Conservation (phyloP, 2,113 vertebrate genomes). For the Cygnus atratus region DNA sequence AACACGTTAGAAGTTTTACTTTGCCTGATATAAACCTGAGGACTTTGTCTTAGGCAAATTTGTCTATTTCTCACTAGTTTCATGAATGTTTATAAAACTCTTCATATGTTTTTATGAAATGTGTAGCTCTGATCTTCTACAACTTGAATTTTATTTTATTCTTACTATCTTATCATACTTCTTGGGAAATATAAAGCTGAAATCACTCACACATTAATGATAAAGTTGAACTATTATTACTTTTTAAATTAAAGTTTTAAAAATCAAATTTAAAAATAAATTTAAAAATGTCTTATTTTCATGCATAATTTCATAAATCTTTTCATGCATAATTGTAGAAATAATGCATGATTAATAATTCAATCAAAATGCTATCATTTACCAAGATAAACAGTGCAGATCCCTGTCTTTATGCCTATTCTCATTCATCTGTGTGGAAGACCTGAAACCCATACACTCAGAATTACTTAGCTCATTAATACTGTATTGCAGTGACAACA, state of each 20-base stretch:
- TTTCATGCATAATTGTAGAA: background rate
- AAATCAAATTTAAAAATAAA: background rate
- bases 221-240: background rate
- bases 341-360: background rate
- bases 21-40: background rate
- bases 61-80: background rate
- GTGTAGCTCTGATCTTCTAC: background rate
- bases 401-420: background rate
- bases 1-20: background rate
- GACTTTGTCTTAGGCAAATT: background rate
- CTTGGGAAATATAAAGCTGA: background rate
- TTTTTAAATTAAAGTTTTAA: background rate
- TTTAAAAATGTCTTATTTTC: background rate
- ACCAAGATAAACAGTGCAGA: background rate
- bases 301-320: background rate
- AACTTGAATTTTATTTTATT: background rate
- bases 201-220: background rate
- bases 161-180: background rate
- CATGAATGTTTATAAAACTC: background rate
- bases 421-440: background rate
- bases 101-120: background rate
- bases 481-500: background rate
- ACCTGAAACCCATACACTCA: background rate
- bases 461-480: background rate
- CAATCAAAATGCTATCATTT: background rate